phyloP scores from a whole-genome alignment of 1,140 invertebrate species.

The Mya arenaria region DNA sequence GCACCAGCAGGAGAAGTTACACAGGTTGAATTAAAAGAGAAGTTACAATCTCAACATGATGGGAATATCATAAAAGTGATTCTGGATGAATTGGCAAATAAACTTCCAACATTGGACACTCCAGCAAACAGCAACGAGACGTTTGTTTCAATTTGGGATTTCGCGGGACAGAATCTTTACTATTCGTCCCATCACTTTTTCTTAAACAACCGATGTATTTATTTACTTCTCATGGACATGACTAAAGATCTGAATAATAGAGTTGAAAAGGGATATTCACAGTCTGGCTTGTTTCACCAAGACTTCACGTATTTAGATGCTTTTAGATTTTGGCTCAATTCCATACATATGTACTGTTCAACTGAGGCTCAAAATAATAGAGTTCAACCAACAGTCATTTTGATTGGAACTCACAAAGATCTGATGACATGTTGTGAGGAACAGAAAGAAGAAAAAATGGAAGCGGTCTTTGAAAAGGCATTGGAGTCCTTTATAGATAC shows the following conservation, averaged over 20 bases:
- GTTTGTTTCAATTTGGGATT: conserved; percentile 31
- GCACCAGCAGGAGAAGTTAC: not conserved
- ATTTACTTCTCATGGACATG: conserved; percentile 34
- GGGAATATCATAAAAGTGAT: too few relatives aligned
- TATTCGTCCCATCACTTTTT: conserved; percentile 45
- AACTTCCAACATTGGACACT: too few relatives aligned
- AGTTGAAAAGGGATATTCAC: not conserved
- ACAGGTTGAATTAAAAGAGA: too few relatives aligned
- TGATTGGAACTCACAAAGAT: conserved; percentile 29
- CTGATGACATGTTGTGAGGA: not conserved
- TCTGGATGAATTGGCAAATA: too few relatives aligned
- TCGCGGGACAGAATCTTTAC: conserved; percentile 37
- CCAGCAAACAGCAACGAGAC: not conserved
- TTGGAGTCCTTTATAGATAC: conserved; percentile 10
- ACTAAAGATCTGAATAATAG: not conserved
- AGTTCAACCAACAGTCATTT: conserved; percentile 4
- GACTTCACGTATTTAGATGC: conserved; percentile 34
- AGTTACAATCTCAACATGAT: too few relatives aligned
- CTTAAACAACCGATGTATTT: conserved; percentile 23
- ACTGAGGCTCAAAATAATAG: not conserved
- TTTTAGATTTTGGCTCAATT: conserved; percentile 29
- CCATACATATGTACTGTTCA: conserved; percentile 26
- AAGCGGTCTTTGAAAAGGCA: conserved; percentile 24
- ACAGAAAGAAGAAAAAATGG: conserved; percentile 31
- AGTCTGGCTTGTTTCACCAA: conserved; percentile 4